These are phyloP conservation scores for Deilephila elpenor DNA, from an alignment of 2,888 invertebrate species.

Conservation along the genomic window DNA sequence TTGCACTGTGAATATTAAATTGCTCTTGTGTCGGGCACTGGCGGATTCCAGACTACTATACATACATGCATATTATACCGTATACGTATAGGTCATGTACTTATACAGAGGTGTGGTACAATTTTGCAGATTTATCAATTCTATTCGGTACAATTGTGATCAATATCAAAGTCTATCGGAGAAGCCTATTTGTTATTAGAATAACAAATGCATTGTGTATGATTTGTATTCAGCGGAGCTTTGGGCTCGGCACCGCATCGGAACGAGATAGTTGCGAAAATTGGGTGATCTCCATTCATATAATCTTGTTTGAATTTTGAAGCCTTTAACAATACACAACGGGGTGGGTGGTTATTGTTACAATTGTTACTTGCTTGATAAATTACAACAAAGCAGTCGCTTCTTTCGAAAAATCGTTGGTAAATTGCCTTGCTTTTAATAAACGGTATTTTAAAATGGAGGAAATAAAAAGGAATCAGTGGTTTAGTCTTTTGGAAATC, in stretches of 20 bases:
- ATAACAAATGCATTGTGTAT: slow-evolving; percentile 10
- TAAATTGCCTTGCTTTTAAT: too few relatives aligned
- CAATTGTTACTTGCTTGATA: too few relatives aligned
- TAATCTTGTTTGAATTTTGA: slow-evolving; percentile 10
- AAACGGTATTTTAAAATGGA: too few relatives aligned
- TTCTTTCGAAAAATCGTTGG: too few relatives aligned
- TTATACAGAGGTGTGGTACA: neutral
- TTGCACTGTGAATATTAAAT: slow-evolving; percentile 20
- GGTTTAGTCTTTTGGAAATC: too few relatives aligned
- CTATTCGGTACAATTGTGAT: neutral
- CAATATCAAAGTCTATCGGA: neutral
- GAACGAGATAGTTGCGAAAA: slow-evolving; percentile 15
- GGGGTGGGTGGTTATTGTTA: too few relatives aligned
- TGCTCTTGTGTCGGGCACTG: neutral
- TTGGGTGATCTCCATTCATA: slow-evolving; percentile 13
- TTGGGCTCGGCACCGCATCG: neutral
- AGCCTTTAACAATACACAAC: neutral
- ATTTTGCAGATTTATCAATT: neutral
- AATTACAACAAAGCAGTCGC: too few relatives aligned
- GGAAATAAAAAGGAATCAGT: too few relatives aligned
- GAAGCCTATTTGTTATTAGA: slow-evolving; percentile 8
- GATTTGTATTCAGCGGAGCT: slow-evolving; percentile 16
- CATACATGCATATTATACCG: too few relatives aligned
- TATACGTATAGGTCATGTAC: neutral
- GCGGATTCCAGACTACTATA: neutral